Percentiles rank a stretch among this genome's conserved stretches.
These are phyloP conservation scores for Spodoptera frugiperda DNA, from an alignment of 1,140 invertebrate genomes.

Conservation along the genomic window DNA sequence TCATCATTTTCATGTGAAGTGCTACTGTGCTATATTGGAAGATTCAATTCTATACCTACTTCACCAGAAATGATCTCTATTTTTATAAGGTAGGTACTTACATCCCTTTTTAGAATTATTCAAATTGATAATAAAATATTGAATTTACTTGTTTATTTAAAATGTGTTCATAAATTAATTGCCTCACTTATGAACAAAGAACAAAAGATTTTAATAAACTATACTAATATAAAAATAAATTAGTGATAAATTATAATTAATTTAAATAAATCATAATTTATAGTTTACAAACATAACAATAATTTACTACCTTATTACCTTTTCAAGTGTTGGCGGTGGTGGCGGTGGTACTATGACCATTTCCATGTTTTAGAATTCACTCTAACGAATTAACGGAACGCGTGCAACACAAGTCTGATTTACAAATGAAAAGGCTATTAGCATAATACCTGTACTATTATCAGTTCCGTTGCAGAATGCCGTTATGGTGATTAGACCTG, in stretches of 20 bases:
- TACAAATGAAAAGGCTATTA: conserved; percentile 26
- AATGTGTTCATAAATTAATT: too few relatives aligned
- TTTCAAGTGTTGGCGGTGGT: too few relatives aligned
- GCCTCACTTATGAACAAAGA: too few relatives aligned
- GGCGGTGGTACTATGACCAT: background rate
- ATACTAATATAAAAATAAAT: background rate
- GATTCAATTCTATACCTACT: background rate
- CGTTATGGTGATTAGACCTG: conserved; percentile 26
- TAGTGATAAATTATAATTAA: background rate
- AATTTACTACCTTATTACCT: background rate
- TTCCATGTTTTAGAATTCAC: conserved; percentile 7
- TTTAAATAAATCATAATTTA: background rate
- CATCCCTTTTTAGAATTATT: too few relatives aligned
- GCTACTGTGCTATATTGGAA: background rate
- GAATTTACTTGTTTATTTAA: too few relatives aligned
- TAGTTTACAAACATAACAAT: background rate
- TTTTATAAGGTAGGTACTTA: too few relatives aligned
- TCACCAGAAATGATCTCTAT: background rate
- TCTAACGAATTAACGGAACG: background rate
- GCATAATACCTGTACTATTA: conserved; percentile 1
- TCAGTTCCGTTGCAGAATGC: background rate
- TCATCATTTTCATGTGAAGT: too few relatives aligned
- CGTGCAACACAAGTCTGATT: background rate
- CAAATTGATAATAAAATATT: too few relatives aligned
- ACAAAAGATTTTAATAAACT: too few relatives aligned